Percentiles rank a stretch among this genome's conserved stretches.
These are phyloP conservation scores for Eupithecia centaureata DNA, from an alignment of 2,888 invertebrate genomes.

Conservation along the genomic window DNA sequence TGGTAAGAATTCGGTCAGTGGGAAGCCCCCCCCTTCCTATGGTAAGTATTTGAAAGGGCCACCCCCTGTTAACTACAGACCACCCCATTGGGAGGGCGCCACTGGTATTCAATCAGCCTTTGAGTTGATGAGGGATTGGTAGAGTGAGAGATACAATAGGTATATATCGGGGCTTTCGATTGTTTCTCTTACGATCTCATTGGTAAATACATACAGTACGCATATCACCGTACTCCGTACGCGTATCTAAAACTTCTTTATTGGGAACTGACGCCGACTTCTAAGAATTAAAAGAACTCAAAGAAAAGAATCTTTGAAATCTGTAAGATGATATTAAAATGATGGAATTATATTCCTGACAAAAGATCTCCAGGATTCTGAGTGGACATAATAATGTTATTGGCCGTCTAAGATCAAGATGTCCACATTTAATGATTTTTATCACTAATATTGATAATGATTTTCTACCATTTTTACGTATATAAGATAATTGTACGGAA, in stretches of 20 bases:
- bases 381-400: too few relatives aligned
- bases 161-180: background rate
- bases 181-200: background rate
- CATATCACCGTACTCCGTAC: background rate
- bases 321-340: too few relatives aligned
- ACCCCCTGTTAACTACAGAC: background rate
- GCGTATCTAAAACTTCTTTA: background rate
- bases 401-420: too few relatives aligned
- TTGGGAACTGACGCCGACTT: background rate
- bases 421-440: too few relatives aligned
- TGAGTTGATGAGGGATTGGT: background rate
- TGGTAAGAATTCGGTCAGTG: background rate
- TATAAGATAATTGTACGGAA: too few relatives aligned
- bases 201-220: background rate
- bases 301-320: too few relatives aligned
- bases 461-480: too few relatives aligned
- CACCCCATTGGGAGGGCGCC: conserved; percentile 1
- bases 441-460: too few relatives aligned
- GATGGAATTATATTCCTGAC: too few relatives aligned
- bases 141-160: background rate
- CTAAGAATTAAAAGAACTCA: background rate
- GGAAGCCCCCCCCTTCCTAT: background rate
- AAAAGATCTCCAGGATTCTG: too few relatives aligned
- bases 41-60: background rate
- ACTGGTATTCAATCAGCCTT: background rate